These are phyloP conservation scores for Neoaliturus tenellus DNA, from an alignment of 2,888 invertebrate species.

Conservation along the genomic window DNA sequence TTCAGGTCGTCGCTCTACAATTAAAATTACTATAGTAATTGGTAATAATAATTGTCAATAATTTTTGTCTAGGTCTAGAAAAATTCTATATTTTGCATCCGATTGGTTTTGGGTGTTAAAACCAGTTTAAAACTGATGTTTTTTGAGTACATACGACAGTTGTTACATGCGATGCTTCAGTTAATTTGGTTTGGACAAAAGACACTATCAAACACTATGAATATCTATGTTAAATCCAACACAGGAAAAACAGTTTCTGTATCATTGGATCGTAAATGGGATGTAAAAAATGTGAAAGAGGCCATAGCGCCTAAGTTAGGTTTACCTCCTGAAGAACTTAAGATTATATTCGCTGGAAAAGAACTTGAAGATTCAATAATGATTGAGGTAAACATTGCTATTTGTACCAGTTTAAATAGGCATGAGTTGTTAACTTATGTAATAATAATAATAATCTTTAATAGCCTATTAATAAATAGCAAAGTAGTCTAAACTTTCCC, in stretches of 20 bases:
- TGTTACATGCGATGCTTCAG: conserved; percentile 75
- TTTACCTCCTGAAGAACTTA: conserved; percentile 81
- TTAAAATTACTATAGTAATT: too few species aligned
- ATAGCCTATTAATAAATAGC: too few species aligned
- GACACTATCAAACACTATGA: conserved; percentile 77
- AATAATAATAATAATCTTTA: too few species aligned
- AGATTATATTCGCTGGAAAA: conserved; percentile 88
- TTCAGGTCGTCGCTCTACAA: too few species aligned
- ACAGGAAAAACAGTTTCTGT: conserved; percentile 80
- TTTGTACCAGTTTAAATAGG: too few species aligned
- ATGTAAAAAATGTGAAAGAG: conserved; percentile 84
- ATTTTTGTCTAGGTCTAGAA: too few species aligned
- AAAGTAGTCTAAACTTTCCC: too few species aligned
- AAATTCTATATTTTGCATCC: too few species aligned
- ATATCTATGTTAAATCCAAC: conserved; percentile 82
- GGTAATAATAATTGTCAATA: too few species aligned
- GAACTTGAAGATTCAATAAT: conserved; percentile 82
- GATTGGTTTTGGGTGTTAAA: too few species aligned
- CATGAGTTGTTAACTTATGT: too few species aligned
- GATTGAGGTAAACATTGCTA: conserved; percentile 80
- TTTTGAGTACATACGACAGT: neutral
- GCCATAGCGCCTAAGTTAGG: conserved; percentile 82
- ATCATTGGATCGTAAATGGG: conserved; percentile 84
- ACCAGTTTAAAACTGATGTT: neutral
- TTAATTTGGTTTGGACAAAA: conserved; percentile 79